phyloP scores from a whole-genome alignment of 2,888 invertebrate species.

The Nowickia ferox region DNA sequence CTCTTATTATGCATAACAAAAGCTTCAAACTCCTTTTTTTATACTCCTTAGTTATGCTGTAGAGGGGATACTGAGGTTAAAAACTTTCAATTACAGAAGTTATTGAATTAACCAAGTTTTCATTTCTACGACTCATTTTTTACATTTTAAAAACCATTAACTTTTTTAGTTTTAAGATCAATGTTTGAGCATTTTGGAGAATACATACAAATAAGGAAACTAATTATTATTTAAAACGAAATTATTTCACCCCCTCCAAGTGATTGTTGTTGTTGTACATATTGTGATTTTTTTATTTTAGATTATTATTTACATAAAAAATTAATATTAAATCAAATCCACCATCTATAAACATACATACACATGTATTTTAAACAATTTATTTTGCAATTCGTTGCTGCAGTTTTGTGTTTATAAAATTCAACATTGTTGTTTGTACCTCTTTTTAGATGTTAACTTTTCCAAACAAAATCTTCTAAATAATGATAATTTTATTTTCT shows the following conservation, averaged over 20 bases:
- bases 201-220: slow-evolving; percentile 1
- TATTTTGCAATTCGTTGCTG: slow-evolving; percentile 16
- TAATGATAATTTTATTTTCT: slow-evolving; percentile 65
- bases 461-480: not conserved
- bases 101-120: not conserved
- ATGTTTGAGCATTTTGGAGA: slow-evolving; percentile 48
- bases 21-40: no score
- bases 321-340: not conserved
- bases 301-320: slow-evolving; percentile 5
- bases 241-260: slow-evolving; percentile 49
- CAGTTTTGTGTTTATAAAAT: slow-evolving; percentile 21
- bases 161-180: slow-evolving; percentile 56
- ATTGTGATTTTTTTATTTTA: slow-evolving; percentile 50
- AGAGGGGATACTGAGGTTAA: not conserved
- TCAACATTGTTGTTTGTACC: not conserved
- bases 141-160: slow-evolving; percentile 22
- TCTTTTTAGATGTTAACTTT: not conserved
- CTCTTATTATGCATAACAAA: no score
- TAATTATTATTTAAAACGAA: slow-evolving; percentile 33
- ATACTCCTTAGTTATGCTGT: no score
- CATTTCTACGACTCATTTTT: slow-evolving; percentile 25
- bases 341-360: not conserved
- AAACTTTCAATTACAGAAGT: not conserved
- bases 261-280: slow-evolving; percentile 64
- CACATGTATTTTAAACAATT: not conserved